Percentiles rank a stretch among this genome's conserved stretches.
phyloP scores from a whole-genome alignment of 2,888 invertebrate species.

The Acanthopleura granulata region DNA sequence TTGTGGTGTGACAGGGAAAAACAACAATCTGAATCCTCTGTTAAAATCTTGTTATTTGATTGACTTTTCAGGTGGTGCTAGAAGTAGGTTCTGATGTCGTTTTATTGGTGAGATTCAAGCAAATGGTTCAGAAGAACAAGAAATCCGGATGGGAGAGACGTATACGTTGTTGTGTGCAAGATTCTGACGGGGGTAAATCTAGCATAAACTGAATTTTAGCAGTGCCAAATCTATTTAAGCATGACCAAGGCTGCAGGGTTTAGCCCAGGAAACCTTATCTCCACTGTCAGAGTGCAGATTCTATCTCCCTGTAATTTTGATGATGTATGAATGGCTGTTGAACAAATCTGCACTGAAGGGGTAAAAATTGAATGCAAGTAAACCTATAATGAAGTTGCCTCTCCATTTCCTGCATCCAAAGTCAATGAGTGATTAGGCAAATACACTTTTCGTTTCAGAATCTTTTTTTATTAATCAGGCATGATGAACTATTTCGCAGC shows the following conservation, averaged over 20 bases:
- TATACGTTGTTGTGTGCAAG: slow-evolving; percentile 44
- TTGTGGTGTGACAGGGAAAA: neutral
- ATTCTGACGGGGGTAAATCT: slow-evolving; percentile 36
- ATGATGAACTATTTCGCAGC: too few species aligned
- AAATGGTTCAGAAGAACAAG: slow-evolving; percentile 63
- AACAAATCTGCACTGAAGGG: too few species aligned
- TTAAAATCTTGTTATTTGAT: neutral
- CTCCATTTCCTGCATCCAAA: too few species aligned
- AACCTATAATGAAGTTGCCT: too few species aligned
- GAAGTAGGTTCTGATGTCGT: slow-evolving; percentile 40
- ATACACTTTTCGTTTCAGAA: too few species aligned
- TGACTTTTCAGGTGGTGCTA: slow-evolving; percentile 44
- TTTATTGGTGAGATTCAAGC: slow-evolving; percentile 50
- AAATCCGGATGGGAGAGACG: slow-evolving; percentile 62
- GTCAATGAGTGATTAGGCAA: too few species aligned
- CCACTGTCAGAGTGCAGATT: neutral
- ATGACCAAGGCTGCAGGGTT: too few species aligned
- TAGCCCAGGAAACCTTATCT: too few species aligned
- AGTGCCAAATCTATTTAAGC: too few species aligned
- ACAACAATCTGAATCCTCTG: neutral
- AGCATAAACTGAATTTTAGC: neutral
- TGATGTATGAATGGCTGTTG: neutral
- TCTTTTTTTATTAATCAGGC: too few species aligned
- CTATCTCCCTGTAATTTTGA: neutral
- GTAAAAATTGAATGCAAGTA: too few species aligned